Evolutionary conservation across 2,797 vertebrate genomes (phyloP).

Genomic region (Trachops cirrhosus): DNA sequence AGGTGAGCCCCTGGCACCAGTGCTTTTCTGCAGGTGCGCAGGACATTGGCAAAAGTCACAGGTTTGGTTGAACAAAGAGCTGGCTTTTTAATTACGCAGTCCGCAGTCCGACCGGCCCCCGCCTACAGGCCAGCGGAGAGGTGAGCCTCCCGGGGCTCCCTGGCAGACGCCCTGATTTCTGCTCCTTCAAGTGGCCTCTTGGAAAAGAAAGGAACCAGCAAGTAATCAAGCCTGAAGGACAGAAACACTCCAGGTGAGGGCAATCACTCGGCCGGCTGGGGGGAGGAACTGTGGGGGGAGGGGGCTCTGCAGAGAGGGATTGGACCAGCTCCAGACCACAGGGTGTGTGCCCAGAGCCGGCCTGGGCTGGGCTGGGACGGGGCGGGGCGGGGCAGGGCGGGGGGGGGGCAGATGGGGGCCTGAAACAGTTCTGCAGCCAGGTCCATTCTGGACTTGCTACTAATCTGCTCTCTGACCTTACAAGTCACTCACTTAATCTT

Average conservation of each 20-base stretch:
- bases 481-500: background rate
- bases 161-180: conserved; percentile 69
- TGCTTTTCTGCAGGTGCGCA: background rate
- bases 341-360: background rate
- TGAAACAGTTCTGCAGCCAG: background rate
- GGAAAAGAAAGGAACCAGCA: conserved; percentile 70
- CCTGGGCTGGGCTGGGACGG: background rate
- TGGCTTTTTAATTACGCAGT: conserved; percentile 75
- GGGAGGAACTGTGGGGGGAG: background rate
- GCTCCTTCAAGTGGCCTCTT: conserved; percentile 73
- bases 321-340: background rate
- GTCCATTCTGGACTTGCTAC: accelerated
- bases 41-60: background rate
- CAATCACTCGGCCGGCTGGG: conserved; percentile 56
- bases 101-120: conserved; percentile 41
- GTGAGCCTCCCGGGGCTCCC: conserved; percentile 46
- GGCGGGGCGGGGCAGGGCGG: too few relatives aligned
- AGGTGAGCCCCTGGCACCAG: background rate
- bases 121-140: background rate
- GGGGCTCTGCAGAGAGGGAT: background rate
- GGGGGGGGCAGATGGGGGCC: background rate
- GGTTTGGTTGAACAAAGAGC: conserved; percentile 10
- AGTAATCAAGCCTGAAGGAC: conserved; percentile 79
- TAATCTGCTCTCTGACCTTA: background rate
- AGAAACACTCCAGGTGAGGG: conserved; percentile 74